Evolutionary conservation across 1,140 invertebrate genomes (phyloP), one percentile per base, ranked within the genome.

Genomic region (Neodiprion lecontei): DNA sequence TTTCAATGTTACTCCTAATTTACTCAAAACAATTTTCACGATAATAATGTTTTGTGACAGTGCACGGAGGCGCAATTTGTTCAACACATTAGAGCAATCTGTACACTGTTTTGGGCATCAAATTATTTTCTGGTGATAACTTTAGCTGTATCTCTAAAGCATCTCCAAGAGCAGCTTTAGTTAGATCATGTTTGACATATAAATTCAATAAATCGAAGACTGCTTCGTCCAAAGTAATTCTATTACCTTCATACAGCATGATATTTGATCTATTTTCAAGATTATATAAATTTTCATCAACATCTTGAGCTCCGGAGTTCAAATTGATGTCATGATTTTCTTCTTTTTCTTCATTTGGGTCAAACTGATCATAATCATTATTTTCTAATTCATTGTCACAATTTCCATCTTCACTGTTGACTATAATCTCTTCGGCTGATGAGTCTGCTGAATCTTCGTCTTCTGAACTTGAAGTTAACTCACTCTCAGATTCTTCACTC

Each of bases 41-140:
- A 74, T 76, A 78, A 72, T 67, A 72, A 70, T 78, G 72, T 72
- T 76, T 76, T 40, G 49, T 76, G 49, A 75, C 53, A 48, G 8
- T 48, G 28, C 9, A 14, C 68, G 77, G 68, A 68, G 75, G 71
- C 67, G 61, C 73, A 67, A 71, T 47, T 7, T 74, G 67, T 68
- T 72, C 14, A 7, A 76, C 71, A 73, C 73, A 73, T 65, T 76
- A 67, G 47, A 78, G 73, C 21, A 78, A 69, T 74, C 72, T 72
- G 53, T 70, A 73, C 21, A 78, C 66, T 21, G 67, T 73, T 2
- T 21, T 78, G 12, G 77, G 75, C 75, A 78, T 74, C 11, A 47
- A 5, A 47, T 76, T 76, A 7, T 75, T 49, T 72, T 75, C 48
- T 9, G 77, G 77, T 61, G 76, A 71, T n/a, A 75, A 72, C 48